Base-by-base conservation (phyloP, 2,797 vertebrate genomes). In the Chelon labrosus region DNA sequence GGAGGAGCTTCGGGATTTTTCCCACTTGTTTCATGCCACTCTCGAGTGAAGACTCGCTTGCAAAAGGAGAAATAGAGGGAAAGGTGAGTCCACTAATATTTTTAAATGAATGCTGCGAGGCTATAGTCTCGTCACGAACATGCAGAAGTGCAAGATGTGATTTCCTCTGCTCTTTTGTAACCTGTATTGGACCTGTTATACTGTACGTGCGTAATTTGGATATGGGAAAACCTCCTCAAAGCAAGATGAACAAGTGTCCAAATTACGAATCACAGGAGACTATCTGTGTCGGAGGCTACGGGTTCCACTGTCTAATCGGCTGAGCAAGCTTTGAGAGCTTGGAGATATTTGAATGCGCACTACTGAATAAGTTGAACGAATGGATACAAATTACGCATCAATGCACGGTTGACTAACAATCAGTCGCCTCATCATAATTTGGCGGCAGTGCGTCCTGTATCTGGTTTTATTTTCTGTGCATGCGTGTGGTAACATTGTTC, bases 1-100 rank as follows among this genome's bases (percentile, higher is more conserved):
- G 91, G 91, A 92, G 91, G 90, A 92, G 92, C 90, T 89, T 88
- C 80, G 71, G 60, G 72, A 80, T 84, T 83, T 80, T 41, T 13
- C 47, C 73, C 79, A 81, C 73, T 82, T 68, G 79, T 85, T 90
- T 61, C 69, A 73, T 72, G 57, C 83, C 83, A 85, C 74, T 89
- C 63, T 81, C 77, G 54, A 72, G 16, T 79, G 76, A 91, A 77
- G 85, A 87, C 70, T 50, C 66, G 60, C 38, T 70, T 74, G 73
- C 69, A 72, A 83, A 86, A 79, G 74, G 77, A 88, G 70, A 80
- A 58, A 72, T 70, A 80, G 16, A 35, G 38, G 51, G 2, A 79
- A 89, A 91, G 92, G 92, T 93, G 87, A 92, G 92, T 92, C 25
- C 38, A 27, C 65, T 65, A 49, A 5, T 22, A 25, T 35, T 68